phyloP scores from a whole-genome alignment of 1,140 invertebrate genomes.

The Papilio polyxenes region DNA sequence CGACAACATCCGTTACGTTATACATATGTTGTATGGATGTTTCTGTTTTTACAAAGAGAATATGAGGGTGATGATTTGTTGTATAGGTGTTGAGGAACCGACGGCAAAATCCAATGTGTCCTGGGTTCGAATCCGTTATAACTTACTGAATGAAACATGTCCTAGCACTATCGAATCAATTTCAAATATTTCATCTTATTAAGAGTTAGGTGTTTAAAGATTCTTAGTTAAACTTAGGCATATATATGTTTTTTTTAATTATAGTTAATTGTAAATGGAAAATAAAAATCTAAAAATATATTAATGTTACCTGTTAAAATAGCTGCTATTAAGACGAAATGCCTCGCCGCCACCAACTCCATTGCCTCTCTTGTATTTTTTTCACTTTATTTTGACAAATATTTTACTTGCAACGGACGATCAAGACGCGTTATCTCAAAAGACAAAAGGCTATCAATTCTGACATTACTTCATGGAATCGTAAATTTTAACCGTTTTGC shows the following conservation, averaged over 20 bases:
- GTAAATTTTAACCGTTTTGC: background rate
- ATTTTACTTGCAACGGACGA: background rate
- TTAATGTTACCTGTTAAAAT: constrained; percentile 25
- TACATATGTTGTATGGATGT: no score
- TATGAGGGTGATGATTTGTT: no score
- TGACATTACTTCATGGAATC: background rate
- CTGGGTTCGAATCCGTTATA: background rate
- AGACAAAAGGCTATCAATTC: constrained; percentile 4
- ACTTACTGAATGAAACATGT: no score
- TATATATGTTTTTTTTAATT: background rate
- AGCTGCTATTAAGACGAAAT: background rate
- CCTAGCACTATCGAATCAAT: no score
- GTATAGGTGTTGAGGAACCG: background rate
- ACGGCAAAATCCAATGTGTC: background rate
- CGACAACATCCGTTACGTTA: no score
- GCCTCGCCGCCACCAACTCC: background rate
- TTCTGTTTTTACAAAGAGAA: no score
- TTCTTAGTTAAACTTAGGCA: no score
- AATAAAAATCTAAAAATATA: background rate
- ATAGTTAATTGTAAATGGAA: background rate
- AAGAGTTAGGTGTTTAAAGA: no score
- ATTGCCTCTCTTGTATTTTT: background rate
- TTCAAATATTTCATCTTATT: no score
- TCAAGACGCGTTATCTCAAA: constrained; percentile 2
- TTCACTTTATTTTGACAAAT: background rate